phyloP scores from a whole-genome alignment of 2,113 vertebrate species.

The Aegithalos caudatus region DNA sequence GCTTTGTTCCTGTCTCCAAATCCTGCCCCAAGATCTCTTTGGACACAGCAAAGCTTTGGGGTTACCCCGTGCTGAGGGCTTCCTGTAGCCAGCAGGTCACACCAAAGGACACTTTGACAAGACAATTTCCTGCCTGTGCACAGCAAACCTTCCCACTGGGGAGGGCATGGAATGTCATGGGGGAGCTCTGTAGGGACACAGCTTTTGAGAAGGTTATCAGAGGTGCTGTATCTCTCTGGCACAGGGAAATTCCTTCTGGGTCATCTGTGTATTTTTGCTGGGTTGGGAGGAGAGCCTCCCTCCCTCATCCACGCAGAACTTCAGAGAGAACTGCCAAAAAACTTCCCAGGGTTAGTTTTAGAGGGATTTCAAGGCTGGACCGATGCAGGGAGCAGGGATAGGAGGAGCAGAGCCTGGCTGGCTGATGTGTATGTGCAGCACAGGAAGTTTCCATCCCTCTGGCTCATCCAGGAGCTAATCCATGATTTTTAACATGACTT shows the following conservation, averaged over 20 bases:
- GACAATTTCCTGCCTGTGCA: background rate
- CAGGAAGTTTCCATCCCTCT: background rate
- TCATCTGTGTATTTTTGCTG: accelerated
- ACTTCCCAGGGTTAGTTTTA: background rate
- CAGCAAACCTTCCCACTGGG: background rate
- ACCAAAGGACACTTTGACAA: background rate
- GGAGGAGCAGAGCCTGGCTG: background rate
- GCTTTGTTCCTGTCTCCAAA: background rate
- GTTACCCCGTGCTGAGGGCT: background rate
- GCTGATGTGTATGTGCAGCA: accelerated
- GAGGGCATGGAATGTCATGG: accelerated
- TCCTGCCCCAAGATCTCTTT: background rate
- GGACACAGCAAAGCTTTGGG: background rate
- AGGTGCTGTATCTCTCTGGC: background rate
- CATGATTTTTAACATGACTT: accelerated
- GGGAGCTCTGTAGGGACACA: background rate
- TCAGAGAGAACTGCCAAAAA: background rate
- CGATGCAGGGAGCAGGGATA: background rate
- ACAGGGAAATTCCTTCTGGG: background rate
- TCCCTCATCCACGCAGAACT: background rate
- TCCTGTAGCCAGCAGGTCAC: background rate
- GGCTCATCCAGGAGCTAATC: background rate
- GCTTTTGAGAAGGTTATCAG: background rate
- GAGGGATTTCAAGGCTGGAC: background rate
- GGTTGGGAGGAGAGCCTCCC: background rate